Conservation (phyloP, 2,113 vertebrate genomes). For the Muntiacus muntjak region DNA sequence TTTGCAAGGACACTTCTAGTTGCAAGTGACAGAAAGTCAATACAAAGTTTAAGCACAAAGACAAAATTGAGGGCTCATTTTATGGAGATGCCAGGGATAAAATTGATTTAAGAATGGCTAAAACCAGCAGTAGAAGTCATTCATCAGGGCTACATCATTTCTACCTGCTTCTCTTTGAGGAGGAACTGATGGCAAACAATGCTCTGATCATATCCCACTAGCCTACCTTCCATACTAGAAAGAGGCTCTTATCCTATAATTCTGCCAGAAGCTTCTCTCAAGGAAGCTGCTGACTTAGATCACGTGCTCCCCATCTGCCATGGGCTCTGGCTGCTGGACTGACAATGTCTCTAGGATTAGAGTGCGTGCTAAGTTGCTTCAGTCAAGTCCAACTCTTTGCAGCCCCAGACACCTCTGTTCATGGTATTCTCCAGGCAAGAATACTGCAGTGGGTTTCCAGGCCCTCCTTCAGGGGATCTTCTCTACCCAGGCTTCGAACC, state of each 20-base stretch:
- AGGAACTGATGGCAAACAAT: neutral
- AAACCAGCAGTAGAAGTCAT: neutral
- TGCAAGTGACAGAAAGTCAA: neutral
- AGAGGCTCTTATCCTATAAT: neutral
- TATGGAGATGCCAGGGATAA: neutral
- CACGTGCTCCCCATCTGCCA: neutral
- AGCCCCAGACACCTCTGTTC: neutral
- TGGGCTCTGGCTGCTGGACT: neutral
- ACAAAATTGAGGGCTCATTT: neutral
- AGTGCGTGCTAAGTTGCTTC: neutral
- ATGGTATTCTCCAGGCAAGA: neutral
- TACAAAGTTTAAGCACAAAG: neutral
- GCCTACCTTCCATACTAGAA: neutral
- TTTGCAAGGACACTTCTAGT: neutral
- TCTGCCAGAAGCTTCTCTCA: neutral
- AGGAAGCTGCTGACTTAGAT: neutral
- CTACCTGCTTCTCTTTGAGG: neutral
- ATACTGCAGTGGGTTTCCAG: neutral
- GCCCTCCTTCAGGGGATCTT: neutral
- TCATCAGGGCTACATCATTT: neutral
- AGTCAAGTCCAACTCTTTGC: neutral
- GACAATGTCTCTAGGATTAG: neutral
- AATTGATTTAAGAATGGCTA: neutral
- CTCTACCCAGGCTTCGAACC: neutral
- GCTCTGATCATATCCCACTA: neutral